Conservation (phyloP, 2,797 vertebrate genomes). For the Salmo trutta region DNA sequence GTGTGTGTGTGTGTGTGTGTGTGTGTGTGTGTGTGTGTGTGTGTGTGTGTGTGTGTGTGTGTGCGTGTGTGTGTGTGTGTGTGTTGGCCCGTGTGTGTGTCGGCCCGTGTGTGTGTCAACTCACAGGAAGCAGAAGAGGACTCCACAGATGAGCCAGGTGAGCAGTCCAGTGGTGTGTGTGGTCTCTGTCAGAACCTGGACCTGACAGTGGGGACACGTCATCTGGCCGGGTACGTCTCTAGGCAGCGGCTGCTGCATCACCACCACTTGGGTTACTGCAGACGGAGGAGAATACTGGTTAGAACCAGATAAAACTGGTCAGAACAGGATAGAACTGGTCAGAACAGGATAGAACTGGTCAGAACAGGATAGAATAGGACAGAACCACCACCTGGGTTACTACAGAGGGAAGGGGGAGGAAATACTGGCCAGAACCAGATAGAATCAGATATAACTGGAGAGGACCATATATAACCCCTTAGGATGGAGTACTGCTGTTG, state of each 20-base stretch:
- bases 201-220: constrained; percentile 72
- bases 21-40: background rate
- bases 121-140: constrained; percentile 5
- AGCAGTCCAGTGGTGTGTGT: constrained; percentile 58
- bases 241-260: constrained; percentile 28
- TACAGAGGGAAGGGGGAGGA: background rate
- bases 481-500: no score
- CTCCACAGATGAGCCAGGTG: constrained; percentile 61
- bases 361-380: background rate
- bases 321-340: background rate
- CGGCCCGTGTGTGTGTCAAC: no score
- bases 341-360: background rate
- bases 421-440: no score
- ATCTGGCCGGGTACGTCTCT: constrained; percentile 58
- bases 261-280: constrained; percentile 37
- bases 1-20: background rate
- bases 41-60: background rate
- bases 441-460: no score
- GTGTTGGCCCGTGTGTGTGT: no score
- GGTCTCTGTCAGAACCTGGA: constrained; percentile 62
- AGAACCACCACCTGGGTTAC: background rate
- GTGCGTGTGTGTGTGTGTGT: no score
- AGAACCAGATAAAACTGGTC: background rate
- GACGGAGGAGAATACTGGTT: background rate
- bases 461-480: no score